A percentile compares a stretch with the other conserved stretches of the same genome.
These are phyloP conservation scores for Leptocoma aspasia DNA, from an alignment of 2,113 vertebrate species.

Conservation along the genomic window DNA sequence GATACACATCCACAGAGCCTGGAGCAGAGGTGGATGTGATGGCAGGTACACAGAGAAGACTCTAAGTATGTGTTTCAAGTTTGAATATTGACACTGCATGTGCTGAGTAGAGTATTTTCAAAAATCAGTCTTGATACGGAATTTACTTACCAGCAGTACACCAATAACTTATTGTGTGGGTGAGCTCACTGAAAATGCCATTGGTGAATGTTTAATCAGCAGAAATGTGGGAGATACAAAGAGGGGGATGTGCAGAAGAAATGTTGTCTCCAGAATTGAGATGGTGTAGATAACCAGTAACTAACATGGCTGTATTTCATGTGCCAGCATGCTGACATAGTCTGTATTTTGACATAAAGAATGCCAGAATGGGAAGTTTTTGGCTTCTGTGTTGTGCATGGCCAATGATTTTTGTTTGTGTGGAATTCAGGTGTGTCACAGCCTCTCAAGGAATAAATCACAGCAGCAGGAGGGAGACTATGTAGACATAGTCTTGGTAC, in stretches of 20 bases:
- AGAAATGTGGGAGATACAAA: neutral
- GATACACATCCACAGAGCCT: neutral
- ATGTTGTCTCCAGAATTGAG: neutral
- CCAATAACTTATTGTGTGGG: neutral
- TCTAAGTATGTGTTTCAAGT: neutral
- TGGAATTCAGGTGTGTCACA: neutral
- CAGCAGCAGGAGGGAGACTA: neutral
- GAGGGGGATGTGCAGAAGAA: neutral
- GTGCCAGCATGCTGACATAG: neutral
- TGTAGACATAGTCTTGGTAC: neutral
- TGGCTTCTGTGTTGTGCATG: neutral
- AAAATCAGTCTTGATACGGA: neutral
- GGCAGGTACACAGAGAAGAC: neutral
- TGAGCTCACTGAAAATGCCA: neutral
- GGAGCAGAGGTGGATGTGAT: neutral
- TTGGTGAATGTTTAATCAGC: neutral
- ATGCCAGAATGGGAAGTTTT: neutral
- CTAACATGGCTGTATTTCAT: neutral
- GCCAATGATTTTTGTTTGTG: neutral
- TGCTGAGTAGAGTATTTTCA: neutral
- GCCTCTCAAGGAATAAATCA: neutral
- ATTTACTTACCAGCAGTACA: neutral
- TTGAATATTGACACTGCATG: neutral
- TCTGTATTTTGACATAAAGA: neutral
- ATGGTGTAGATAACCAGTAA: neutral